These are phyloP conservation scores for Embidobia sp. DNA, from an alignment of 2,888 invertebrate species.

Conservation along the genomic window DNA sequence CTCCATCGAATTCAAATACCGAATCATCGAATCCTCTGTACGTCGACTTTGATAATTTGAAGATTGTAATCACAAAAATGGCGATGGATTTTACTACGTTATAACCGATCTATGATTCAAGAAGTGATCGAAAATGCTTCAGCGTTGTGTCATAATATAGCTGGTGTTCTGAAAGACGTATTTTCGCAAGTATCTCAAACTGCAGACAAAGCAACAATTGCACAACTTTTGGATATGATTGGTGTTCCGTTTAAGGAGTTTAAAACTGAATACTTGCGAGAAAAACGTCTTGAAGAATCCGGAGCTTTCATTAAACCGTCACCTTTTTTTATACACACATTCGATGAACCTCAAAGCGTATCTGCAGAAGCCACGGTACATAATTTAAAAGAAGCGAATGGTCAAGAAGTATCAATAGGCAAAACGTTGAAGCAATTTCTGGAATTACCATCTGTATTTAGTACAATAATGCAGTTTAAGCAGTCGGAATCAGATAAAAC, in stretches of 20 bases:
- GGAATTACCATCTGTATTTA: conserved; percentile 36
- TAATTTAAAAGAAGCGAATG: conserved; percentile 41
- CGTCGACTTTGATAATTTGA: conserved; percentile 5
- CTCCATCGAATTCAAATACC: too few relatives aligned
- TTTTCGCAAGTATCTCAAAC: conserved; percentile 4
- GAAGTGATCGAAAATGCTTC: conserved; percentile 23
- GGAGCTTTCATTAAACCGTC: conserved; percentile 26
- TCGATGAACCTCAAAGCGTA: background rate
- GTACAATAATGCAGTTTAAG: conserved; percentile 38
- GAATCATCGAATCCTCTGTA: background rate
- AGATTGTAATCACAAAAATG: background rate
- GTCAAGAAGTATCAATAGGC: conserved; percentile 37
- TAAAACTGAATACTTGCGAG: conserved; percentile 14
- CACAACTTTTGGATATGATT: conserved; percentile 4
- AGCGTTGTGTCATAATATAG: conserved; percentile 15
- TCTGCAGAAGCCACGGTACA: conserved; percentile 5
- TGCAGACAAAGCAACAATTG: background rate
- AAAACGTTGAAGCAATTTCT: conserved; percentile 10
- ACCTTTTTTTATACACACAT: conserved; percentile 25
- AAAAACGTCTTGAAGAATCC: conserved; percentile 16
- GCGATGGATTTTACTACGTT: conserved; percentile 8
- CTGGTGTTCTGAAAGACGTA: conserved; percentile 18
- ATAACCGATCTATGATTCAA: conserved; percentile 32
- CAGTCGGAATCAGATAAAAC: conserved; percentile 25
- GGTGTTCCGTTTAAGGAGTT: conserved; percentile 16